Percentiles rank a stretch among this genome's conserved stretches.
These are phyloP conservation scores for Pangasius sanitwongsei DNA, from an alignment of 2,797 vertebrate species.

Conservation along the genomic window DNA sequence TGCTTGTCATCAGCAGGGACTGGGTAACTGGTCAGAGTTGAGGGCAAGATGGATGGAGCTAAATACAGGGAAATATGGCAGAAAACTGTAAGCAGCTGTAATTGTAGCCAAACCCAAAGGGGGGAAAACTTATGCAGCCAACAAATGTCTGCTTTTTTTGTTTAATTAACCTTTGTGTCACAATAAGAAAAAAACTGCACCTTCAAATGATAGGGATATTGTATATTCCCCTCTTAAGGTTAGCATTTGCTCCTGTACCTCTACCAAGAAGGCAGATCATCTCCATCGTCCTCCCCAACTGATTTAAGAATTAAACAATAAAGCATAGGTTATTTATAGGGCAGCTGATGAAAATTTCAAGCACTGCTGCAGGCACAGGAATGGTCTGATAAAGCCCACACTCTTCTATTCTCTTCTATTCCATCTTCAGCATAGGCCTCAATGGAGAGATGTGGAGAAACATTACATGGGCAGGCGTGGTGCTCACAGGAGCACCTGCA, in stretches of 20 bases:
- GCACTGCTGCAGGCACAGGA: conserved; percentile 30
- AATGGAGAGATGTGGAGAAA: background rate
- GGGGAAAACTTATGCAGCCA: background rate
- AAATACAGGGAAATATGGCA: background rate
- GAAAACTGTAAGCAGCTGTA: background rate
- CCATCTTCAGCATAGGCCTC: conserved; percentile 8
- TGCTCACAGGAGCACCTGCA: conserved; percentile 23
- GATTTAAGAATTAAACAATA: conserved; percentile 19
- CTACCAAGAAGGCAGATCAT: no score
- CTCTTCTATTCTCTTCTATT: conserved; percentile 1
- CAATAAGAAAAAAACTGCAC: background rate
- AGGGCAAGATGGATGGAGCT: background rate
- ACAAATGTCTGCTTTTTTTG: background rate
- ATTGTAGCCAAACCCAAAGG: background rate
- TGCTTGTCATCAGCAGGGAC: background rate
- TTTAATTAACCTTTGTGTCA: background rate
- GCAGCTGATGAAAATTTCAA: conserved; percentile 54
- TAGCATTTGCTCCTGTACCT: background rate
- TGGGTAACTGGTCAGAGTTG: background rate
- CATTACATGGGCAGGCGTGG: conserved; percentile 7
- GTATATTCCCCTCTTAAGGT: conserved; percentile 3
- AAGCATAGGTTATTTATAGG: conserved; percentile 50
- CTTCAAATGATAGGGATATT: background rate
- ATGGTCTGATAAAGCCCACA: conserved; percentile 34
- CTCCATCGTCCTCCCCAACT: background rate